Evolutionary conservation across 1,140 invertebrate genomes (phyloP).

Genomic region (Brachionus paranguensis): DNA sequence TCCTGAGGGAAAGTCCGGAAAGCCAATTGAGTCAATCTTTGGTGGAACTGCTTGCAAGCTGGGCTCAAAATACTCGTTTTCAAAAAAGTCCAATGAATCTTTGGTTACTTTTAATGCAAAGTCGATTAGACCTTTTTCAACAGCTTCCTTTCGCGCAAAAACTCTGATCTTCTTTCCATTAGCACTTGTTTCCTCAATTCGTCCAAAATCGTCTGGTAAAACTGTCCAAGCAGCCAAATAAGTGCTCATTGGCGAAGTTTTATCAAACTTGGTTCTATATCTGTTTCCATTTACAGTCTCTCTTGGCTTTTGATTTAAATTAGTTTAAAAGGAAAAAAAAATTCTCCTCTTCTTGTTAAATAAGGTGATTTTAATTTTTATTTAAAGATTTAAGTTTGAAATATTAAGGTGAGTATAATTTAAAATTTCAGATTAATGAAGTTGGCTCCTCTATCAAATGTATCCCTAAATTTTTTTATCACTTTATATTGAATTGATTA

Average conservation of each 20-base stretch:
- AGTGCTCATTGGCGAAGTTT: slow-evolving; percentile 66
- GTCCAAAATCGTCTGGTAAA: slow-evolving; percentile 27
- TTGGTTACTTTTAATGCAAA: slow-evolving; percentile 16
- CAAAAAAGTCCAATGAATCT: neutral
- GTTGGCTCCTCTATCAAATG: no score
- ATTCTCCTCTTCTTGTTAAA: neutral
- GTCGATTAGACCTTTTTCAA: neutral
- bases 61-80: neutral
- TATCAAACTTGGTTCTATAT: slow-evolving; percentile 14
- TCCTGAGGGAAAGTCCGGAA: slow-evolving; percentile 37
- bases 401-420: no score
- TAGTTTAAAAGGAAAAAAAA: neutral
- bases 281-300: neutral
- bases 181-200: neutral
- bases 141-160: slow-evolving; percentile 18
- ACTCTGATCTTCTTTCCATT: slow-evolving; percentile 10
- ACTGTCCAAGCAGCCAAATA: slow-evolving; percentile 70
- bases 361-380: no score
- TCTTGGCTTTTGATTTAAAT: neutral
- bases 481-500: no score
- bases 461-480: no score
- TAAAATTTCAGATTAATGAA: no score
- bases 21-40: slow-evolving; percentile 16
- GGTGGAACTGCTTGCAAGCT: neutral
- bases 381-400: no score